Percentiles rank a stretch among this genome's conserved stretches.
Evolutionary conservation across 1,140 invertebrate species (phyloP).

Genomic region (Leptestheria dahalacensis): DNA sequence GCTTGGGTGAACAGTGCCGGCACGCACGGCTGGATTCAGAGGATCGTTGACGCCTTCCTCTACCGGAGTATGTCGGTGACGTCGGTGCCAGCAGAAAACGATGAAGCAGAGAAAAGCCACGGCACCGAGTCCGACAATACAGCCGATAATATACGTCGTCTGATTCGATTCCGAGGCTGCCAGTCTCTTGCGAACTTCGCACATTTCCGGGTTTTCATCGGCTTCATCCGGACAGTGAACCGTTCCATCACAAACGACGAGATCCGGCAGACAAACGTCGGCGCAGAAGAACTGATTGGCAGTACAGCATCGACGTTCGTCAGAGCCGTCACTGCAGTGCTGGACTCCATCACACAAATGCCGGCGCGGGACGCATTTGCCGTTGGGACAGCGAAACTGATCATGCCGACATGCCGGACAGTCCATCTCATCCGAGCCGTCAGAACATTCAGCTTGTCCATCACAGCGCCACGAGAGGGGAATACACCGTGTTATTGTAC

Average conservation of each 20-base stretch:
- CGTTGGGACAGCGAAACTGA: slow-evolving; percentile 54
- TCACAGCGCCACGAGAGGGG: slow-evolving; percentile 72
- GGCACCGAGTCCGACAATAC: slow-evolving; percentile 22
- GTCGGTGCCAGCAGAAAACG: slow-evolving; percentile 2
- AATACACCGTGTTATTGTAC: slow-evolving; percentile 43
- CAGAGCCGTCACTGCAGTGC: slow-evolving; percentile 52
- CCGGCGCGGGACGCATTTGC: slow-evolving; percentile 52
- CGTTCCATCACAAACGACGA: slow-evolving; percentile 51
- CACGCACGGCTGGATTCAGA: slow-evolving; percentile 15
- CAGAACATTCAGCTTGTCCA: slow-evolving; percentile 62
- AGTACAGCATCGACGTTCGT: slow-evolving; percentile 33
- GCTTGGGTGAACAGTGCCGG: neutral
- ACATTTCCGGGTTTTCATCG: slow-evolving; percentile 36
- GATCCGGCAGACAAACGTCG: slow-evolving; percentile 25
- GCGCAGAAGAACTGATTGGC: slow-evolving; percentile 14
- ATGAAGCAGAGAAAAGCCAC: slow-evolving; percentile 5
- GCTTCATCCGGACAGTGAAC: slow-evolving; percentile 51
- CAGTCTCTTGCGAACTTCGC: slow-evolving; percentile 36
- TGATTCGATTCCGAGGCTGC: slow-evolving; percentile 25
- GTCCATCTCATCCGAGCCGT: slow-evolving; percentile 62
- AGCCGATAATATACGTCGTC: slow-evolving; percentile 31
- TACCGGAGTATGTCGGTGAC: neutral
- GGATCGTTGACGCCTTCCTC: slow-evolving; percentile 17
- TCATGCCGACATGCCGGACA: slow-evolving; percentile 40
- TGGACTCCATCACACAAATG: slow-evolving; percentile 46